These are phyloP conservation scores for Polietes domitor DNA, from an alignment of 2,888 invertebrate genomes.

Conservation along the genomic window DNA sequence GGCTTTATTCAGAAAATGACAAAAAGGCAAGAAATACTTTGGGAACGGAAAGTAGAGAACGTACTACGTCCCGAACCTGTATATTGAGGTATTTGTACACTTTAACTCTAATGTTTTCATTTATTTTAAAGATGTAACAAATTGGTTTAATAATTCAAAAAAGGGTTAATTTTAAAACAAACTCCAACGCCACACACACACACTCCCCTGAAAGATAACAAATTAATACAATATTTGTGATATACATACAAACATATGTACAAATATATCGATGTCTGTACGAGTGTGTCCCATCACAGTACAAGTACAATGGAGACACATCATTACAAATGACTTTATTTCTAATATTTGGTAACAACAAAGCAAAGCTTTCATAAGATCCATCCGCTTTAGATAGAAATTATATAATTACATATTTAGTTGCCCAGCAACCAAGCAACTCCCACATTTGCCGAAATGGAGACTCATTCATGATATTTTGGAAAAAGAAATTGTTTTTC, in stretches of 20 bases:
- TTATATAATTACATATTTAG: constrained; percentile 22
- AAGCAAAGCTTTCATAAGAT: constrained; percentile 30
- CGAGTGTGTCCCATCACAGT: too few species aligned
- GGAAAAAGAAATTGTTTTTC: not conserved
- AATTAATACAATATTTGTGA: not conserved
- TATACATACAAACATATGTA: constrained; percentile 3
- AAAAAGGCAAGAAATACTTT: too few species aligned
- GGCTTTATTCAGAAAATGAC: too few species aligned
- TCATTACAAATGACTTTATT: constrained; percentile 13
- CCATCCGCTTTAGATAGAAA: constrained; percentile 14
- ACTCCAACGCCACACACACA: not conserved
- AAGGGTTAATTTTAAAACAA: constrained; percentile 17
- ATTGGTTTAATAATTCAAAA: not conserved
- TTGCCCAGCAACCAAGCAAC: not conserved
- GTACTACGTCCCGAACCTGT: too few species aligned
- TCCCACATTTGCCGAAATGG: too few species aligned
- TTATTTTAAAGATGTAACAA: too few species aligned
- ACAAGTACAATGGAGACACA: not conserved
- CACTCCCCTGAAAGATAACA: constrained; percentile 36
- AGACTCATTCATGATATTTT: not conserved
- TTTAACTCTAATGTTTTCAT: too few species aligned
- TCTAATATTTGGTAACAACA: constrained; percentile 16
- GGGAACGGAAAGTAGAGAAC: too few species aligned
- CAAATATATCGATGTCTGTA: not conserved
- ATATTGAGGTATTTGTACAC: too few species aligned